Conservation (phyloP, 2,113 vertebrate genomes). For the Perccottus glenii region DNA sequence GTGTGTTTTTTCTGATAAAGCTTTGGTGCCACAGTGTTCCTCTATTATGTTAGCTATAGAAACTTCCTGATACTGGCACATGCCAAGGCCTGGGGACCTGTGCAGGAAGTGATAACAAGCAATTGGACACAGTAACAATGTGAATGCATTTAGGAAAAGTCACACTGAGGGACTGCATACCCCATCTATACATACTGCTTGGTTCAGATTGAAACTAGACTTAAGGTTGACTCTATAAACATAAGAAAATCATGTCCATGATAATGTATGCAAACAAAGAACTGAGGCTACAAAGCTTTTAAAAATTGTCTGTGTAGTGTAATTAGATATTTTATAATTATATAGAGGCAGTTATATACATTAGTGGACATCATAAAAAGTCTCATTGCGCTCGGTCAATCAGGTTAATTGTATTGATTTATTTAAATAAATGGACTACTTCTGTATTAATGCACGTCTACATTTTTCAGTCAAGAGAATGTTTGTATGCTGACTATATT, state of each 20-base stretch:
- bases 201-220: constrained; percentile 1
- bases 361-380: no score
- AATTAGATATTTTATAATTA: not conserved
- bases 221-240: not conserved
- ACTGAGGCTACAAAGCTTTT: not conserved
- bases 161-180: constrained; percentile 16
- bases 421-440: no score
- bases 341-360: no score
- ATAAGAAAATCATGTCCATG: not conserved
- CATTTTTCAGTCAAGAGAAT: no score
- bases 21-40: constrained; percentile 44
- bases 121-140: constrained; percentile 37
- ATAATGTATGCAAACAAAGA: not conserved
- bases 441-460: no score
- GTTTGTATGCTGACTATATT: no score
- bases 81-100: constrained; percentile 38
- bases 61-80: constrained; percentile 54
- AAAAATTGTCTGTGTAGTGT: not conserved
- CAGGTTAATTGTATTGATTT: no score
- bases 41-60: constrained; percentile 39
- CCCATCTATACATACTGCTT: not conserved
- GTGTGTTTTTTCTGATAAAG: constrained; percentile 65
- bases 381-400: no score
- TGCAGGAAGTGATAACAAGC: constrained; percentile 65
- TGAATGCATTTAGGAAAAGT: constrained; percentile 25